phyloP scores from a whole-genome alignment of 92 coral and sea anemone species.

The Paragorgia papillata region DNA sequence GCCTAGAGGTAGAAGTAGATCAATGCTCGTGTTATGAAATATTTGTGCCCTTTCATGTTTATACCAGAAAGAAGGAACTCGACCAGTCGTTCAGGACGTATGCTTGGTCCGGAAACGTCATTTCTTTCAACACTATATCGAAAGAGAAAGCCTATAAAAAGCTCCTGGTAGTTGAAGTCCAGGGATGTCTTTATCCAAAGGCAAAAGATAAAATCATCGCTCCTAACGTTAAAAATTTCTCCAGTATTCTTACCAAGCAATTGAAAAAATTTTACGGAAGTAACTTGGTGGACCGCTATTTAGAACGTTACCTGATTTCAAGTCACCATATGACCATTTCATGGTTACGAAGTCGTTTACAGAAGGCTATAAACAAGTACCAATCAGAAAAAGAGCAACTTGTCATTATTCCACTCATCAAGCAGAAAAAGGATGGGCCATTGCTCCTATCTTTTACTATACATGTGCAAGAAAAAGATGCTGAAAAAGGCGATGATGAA shows the following conservation, averaged over 20 bases:
- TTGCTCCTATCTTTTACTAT: background rate
- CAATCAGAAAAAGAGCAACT: background rate
- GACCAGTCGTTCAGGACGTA: background rate
- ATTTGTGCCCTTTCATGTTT: background rate
- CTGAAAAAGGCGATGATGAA: background rate
- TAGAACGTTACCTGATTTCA: background rate
- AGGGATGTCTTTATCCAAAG: too few relatives aligned
- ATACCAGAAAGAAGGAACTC: background rate
- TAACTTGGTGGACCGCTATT: background rate
- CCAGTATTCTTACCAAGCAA: background rate
- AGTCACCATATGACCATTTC: constrained; percentile 8
- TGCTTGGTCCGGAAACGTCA: background rate
- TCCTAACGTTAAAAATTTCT: background rate
- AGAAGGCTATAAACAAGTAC: background rate
- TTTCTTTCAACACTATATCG: background rate
- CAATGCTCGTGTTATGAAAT: background rate
- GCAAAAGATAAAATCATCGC: background rate
- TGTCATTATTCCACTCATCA: background rate
- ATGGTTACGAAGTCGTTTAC: constrained; percentile 5
- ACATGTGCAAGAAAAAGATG: too few relatives aligned
- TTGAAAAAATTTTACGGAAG: background rate
- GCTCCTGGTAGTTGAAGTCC: background rate
- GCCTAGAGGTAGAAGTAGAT: background rate
- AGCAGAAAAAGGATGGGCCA: background rate
- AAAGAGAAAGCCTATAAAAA: background rate